A percentile compares a stretch with the other conserved stretches of the same genome.
These are phyloP conservation scores for Sinocyclocheilus anshuiensis DNA, from an alignment of 2,113 vertebrate genomes.

Conservation along the genomic window DNA sequence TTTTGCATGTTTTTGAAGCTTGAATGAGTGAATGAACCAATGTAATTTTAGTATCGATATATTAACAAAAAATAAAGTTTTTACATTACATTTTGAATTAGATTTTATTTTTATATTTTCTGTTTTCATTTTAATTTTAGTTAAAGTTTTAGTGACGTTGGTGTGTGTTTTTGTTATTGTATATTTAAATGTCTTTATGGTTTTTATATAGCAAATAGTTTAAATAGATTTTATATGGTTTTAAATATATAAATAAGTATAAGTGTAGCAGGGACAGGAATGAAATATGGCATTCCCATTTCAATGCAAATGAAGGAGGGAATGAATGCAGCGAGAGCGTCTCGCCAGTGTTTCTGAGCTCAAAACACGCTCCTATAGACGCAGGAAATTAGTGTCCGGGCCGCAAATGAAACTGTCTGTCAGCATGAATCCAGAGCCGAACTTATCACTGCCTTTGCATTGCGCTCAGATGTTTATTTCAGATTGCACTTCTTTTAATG, in stretches of 20 bases:
- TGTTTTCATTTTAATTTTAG: too few relatives aligned
- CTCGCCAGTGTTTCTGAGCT: conserved; percentile 63
- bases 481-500: conserved; percentile 34
- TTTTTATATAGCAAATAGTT: too few relatives aligned
- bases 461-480: conserved; percentile 44
- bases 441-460: conserved; percentile 50
- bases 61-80: too few relatives aligned
- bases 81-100: too few relatives aligned
- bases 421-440: conserved; percentile 56
- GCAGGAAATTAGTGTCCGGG: conserved; percentile 68
- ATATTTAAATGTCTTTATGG: too few relatives aligned
- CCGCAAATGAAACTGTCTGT: conserved; percentile 75
- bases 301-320: conserved; percentile 71
- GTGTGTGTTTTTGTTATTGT: too few relatives aligned
- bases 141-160: too few relatives aligned
- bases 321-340: conserved; percentile 59
- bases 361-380: conserved; percentile 61
- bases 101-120: too few relatives aligned
- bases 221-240: too few relatives aligned
- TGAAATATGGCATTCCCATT: conserved; percentile 69
- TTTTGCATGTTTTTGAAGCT: not conserved
- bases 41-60: too few relatives aligned
- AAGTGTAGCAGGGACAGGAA: conserved; percentile 54
- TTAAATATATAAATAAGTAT: conserved; percentile 57
- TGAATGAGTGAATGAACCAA: not conserved